Evolutionary conservation across 2,797 vertebrate genomes (phyloP).

Genomic region (Alosa sapidissima): DNA sequence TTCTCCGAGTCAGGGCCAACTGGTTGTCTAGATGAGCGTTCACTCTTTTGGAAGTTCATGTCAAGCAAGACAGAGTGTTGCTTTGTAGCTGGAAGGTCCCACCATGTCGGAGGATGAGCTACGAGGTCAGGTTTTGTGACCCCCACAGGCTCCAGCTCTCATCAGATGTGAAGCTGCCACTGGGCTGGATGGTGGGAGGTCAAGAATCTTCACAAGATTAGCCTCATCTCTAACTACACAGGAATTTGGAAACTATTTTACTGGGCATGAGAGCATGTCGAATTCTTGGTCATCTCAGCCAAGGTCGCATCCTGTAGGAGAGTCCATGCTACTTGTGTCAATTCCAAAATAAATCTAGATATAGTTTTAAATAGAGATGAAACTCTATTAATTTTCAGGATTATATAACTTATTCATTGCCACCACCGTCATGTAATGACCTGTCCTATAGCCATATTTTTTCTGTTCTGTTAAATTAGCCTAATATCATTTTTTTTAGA

Average conservation of each 20-base stretch:
- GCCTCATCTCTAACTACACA: slow-evolving; percentile 36
- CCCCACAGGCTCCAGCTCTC: not conserved
- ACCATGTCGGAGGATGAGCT: not conserved
- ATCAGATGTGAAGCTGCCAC: slow-evolving; percentile 12
- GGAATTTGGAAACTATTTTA: slow-evolving; percentile 40
- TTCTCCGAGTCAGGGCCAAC: not conserved
- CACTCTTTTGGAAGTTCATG: slow-evolving; percentile 3
- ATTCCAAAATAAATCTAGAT: not conserved
- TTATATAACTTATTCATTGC: not conserved
- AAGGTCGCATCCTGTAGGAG: slow-evolving; percentile 33
- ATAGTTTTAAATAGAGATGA: not conserved
- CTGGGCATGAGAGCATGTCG: slow-evolving; percentile 12
- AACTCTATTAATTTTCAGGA: not conserved
- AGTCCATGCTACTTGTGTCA: not conserved
- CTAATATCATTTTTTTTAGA: not conserved
- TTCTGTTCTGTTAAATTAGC: not conserved
- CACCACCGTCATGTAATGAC: not conserved
- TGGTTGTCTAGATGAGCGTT: not conserved
- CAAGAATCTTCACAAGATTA: slow-evolving; percentile 39
- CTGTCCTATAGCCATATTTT: not conserved
- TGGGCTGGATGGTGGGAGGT: slow-evolving; percentile 29
- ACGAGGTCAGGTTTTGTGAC: not conserved
- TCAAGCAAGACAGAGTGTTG: not conserved
- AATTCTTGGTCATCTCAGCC: slow-evolving; percentile 32
- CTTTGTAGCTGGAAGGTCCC: not conserved